Base-by-base conservation (phyloP, 2,113 vertebrate species). In the Ranitomeya variabilis region DNA sequence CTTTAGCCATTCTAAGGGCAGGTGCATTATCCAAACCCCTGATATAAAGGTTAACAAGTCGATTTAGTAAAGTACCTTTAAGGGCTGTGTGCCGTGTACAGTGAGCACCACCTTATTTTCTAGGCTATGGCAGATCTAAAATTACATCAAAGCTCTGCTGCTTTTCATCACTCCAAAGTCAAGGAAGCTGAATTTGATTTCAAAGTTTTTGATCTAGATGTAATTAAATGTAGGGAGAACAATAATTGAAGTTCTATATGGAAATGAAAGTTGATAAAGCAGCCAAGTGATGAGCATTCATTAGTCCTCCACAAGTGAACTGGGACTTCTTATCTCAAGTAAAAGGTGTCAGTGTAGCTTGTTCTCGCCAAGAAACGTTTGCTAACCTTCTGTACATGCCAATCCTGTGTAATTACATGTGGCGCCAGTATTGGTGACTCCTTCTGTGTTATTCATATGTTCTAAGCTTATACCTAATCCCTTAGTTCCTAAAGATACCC, bases 131-230 rank as follows among this genome's bases (percentile, higher is more conserved):
- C 15, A 21, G 59, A 83, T 64, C 80, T 66, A 83, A 83, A 83
- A 83, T 83, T 52, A 57, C 19, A 80, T 80, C 79, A 60, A 54
- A 60, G 37, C 26, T n/a, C 21, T 16, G 14, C 9, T 69, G 14
- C 81, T 83, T 66, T 83, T 67, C 81, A 83, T 83, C 62, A 83
- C 1, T 66, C 37, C 18, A 45, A 13, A 60, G 62, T 83, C 62
- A 54, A 54, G 18, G 6, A 52, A 54, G 45, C 19, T 52, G 21
- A 66, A 83, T 52, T 14, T 23, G 26, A 51, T 66, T 82, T 26
- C 66, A 59, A 64, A 18, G 3, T 19, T 82, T 82, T 82, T 82
- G 31, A 64, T 64, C 26, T 69, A 12, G 18, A 83, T 37, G 57
- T 62, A 31, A 81, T 83, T 83, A 31, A 26, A 83, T 67, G 60